A percentile compares a stretch with the other conserved stretches of the same genome.
These are phyloP conservation scores for Zosterops borbonicus DNA, from an alignment of 2,113 vertebrate species.

Conservation along the genomic window DNA sequence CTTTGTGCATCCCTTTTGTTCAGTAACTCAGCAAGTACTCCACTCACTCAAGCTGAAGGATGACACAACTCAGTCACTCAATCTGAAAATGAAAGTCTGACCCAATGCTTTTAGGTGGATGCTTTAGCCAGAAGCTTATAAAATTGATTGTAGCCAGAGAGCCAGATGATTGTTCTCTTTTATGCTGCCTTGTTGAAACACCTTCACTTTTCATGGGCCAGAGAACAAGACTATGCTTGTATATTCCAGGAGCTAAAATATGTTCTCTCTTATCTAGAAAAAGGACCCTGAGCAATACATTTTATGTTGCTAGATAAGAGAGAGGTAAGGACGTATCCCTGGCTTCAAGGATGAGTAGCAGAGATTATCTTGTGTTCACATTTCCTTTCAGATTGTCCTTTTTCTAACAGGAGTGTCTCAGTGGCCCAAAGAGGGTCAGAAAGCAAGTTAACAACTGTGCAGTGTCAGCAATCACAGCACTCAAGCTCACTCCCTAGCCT, in stretches of 20 bases:
- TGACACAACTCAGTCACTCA: not conserved
- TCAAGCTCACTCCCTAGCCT: not conserved
- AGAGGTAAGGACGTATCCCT: not conserved
- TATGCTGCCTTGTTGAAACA: not conserved
- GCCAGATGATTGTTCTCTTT: not conserved
- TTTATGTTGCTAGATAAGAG: not conserved
- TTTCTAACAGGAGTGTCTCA: not conserved
- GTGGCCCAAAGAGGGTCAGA: not conserved
- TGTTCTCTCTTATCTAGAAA: not conserved
- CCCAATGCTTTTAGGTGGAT: not conserved
- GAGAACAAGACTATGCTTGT: not conserved
- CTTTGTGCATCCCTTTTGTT: accelerated
- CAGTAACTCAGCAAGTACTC: not conserved
- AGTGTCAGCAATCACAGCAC: accelerated
- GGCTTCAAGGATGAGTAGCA: not conserved
- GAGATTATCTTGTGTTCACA: not conserved
- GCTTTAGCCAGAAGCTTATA: not conserved
- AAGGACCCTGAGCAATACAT: not conserved
- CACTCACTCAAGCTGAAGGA: not conserved
- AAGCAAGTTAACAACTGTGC: not conserved
- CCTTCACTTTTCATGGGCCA: not conserved
- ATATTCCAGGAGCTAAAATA: not conserved
- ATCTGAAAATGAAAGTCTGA: not conserved
- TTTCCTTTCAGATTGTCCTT: not conserved
- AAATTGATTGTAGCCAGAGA: not conserved